Evolutionary conservation across 2,113 vertebrate species (phyloP).

Genomic region (Mirounga angustirostris): DNA sequence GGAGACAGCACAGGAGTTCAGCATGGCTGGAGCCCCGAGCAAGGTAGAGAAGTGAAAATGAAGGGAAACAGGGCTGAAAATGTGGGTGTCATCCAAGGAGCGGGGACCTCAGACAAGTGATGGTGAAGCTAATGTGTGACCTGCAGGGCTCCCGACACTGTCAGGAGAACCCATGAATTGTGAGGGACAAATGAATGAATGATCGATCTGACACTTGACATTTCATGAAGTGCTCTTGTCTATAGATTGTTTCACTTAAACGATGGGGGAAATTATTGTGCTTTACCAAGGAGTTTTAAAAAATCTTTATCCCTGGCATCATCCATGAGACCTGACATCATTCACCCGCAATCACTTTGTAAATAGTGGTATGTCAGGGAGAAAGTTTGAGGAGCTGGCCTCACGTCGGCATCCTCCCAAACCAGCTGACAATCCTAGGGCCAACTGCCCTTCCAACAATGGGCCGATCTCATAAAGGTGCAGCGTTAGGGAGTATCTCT

Average conservation of each 20-base stretch:
- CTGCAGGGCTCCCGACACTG: not conserved
- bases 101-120: not conserved
- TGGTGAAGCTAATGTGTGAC: not conserved
- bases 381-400: not conserved
- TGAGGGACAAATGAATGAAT: not conserved
- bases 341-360: not conserved
- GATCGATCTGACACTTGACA: not conserved
- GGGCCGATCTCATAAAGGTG: not conserved
- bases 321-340: not conserved
- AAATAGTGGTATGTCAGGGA: not conserved
- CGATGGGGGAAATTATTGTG: not conserved
- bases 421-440: not conserved
- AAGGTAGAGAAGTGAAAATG: not conserved
- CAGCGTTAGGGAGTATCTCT: not conserved
- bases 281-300: not conserved
- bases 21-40: not conserved
- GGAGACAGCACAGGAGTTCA: not conserved
- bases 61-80: not conserved
- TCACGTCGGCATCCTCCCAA: not conserved
- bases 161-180: not conserved
- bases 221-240: not conserved
- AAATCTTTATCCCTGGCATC: not conserved
- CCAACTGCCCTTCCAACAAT: not conserved
- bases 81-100: not conserved
- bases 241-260: constrained; percentile 11